Evolutionary conservation across 2,113 vertebrate species (phyloP).

Genomic region (Phyllostomus discolor): DNA sequence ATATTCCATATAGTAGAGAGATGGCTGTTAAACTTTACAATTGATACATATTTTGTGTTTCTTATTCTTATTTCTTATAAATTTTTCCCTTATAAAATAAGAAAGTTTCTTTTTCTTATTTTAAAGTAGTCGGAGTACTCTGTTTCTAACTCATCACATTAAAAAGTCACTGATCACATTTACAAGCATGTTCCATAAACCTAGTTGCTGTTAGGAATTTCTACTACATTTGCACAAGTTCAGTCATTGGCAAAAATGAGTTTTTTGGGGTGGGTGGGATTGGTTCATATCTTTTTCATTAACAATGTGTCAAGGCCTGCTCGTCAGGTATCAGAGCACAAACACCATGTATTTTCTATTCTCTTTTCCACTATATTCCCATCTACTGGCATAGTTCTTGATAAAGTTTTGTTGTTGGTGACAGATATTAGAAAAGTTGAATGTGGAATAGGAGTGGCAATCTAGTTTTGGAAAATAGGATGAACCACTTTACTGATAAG

Average conservation of each 20-base stretch:
- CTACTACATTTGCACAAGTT: neutral
- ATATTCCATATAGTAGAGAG: neutral
- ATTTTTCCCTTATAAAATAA: no score
- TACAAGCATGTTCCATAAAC: neutral
- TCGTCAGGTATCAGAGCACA: neutral
- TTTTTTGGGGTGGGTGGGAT: neutral
- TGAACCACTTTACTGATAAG: neutral
- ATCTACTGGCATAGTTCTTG: neutral
- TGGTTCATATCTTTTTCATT: neutral
- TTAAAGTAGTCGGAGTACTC: neutral
- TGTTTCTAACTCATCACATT: neutral
- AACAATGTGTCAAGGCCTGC: neutral
- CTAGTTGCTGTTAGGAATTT: neutral
- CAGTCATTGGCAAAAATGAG: neutral
- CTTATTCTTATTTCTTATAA: no score
- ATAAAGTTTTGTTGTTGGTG: neutral
- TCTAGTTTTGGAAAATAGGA: neutral
- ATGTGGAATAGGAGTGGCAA: neutral
- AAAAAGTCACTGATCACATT: neutral
- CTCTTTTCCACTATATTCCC: neutral
- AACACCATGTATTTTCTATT: neutral
- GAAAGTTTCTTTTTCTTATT: neutral
- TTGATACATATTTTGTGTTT: neutral
- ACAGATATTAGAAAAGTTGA: neutral
- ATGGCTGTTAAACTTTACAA: neutral